Evolutionary conservation across 2,113 vertebrate genomes (phyloP), one percentile per base, ranked within the genome.

Genomic region (Cyprinodon variegatus): DNA sequence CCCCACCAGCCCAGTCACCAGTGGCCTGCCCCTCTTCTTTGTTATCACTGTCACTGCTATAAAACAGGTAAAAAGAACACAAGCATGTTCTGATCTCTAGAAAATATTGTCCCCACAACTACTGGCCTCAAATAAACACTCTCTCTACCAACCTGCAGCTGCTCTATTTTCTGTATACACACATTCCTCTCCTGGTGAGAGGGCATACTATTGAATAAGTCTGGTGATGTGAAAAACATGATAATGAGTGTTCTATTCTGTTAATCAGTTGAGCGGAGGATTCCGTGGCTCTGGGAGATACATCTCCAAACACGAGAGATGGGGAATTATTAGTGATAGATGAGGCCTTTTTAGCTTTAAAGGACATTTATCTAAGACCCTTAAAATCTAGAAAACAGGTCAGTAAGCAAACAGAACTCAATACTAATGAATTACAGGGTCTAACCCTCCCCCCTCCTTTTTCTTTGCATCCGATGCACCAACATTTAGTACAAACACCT

Each of bases 41-140:
- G 98, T 99, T 88, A 99, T 99, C 90, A 97, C 96, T 0, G 98
- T 99, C 90, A 99, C 98, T 6, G 97, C 98, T 86, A 96, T 99
- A 89, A 99, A 99, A 91, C 98, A 99, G 97, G 98, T 99, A 89
- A 72, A 78, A 83, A 68, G 63, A 77, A 79, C 74, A 87, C 83
- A 87, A 60, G 83, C 64, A 20, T 3, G 11, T 65, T 67, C 61
- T 22, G 46, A 72, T 84, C 81, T 74, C 76, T 4, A 20, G 68
- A 72, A 86, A 84, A 79, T 79, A 76, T 76, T 70, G 59, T 63
- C 67, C 14, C 5, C 63, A 60, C 4, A 72, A 50, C 76, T 72
- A 65, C 36, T 63, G 11, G 62, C 61, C 79, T 70, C 11, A 65
- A 70, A 72, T 66, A 61, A 76, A 72, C 72, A 8, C 81, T 14